Base-by-base conservation (phyloP, 2,888 invertebrate genomes). In the Melinaea menophilus region DNA sequence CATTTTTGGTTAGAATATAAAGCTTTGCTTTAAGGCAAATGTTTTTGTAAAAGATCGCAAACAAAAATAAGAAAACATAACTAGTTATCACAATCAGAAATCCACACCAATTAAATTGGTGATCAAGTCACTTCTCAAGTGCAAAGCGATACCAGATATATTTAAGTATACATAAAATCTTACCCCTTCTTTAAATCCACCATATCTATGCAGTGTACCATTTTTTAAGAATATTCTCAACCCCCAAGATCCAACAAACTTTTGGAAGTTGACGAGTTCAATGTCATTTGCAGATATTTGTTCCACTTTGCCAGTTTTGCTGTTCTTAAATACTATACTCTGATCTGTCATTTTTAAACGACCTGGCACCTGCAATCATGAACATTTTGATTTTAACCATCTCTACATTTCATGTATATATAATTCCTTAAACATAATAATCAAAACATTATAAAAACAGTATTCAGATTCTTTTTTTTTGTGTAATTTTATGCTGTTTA, bases 271-370 rank as follows among this genome's bases (percentile, higher is more conserved):
- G 0, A 97, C 96, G 63, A 95, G 88, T 61, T 98, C 98, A 76
- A 99, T 95, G 72, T 99, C 99, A 57, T 92, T 90, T 0, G 95
- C 92, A 46, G 93, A 91, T 69, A 99, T 94, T 79, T 97, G 97
- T 79, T 98, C 98, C 0, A 98, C 96, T 87, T 98, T 98, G 2
- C 99, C 99, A 0, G 99, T 99, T 88, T 97, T 98, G 70, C 93
- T 95, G 84, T 98, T 99, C 84, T 99, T 99, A 82, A 98, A 99
- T 57, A 96, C 93, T 46, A 99, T 95, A 74, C 94, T 94, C 78
- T 96, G 95, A 70, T 98, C 97, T 0, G 97, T 97, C 84, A 99
- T 93, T 85, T 98, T 98, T 46, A 99, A 85, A 66, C 97, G 93
- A 0, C 99, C 99, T 5, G 96, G 94, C 58, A 96, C 95, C 99